A percentile compares a stretch with the other conserved stretches of the same genome.
Evolutionary conservation across 92 coral and sea anemone genomes (phyloP).

Genomic region (Paramuricea clavata): DNA sequence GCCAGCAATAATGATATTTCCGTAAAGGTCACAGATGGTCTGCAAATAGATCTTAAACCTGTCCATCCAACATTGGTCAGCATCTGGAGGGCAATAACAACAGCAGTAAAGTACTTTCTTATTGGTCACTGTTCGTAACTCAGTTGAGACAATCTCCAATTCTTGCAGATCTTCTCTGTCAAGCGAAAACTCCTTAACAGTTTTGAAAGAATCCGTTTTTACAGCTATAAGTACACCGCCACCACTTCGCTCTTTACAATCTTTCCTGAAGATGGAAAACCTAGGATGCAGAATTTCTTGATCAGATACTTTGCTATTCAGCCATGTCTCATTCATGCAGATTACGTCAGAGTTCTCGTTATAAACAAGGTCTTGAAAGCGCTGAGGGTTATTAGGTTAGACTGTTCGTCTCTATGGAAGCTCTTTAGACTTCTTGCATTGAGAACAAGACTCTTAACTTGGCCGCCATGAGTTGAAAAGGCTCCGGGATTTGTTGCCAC

Average conservation of each 20-base stretch:
- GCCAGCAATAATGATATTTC: background rate
- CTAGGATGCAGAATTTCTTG: background rate
- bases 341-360: background rate
- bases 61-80: too few species aligned
- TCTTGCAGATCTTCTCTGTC: too few species aligned
- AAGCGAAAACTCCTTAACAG: too few species aligned
- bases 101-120: too few species aligned
- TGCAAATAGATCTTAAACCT: too few species aligned
- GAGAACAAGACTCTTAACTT: too few species aligned
- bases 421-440: too few species aligned
- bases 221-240: background rate
- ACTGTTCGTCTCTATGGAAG: background rate
- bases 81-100: too few species aligned
- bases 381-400: background rate
- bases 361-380: background rate
- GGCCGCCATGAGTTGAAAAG: background rate
- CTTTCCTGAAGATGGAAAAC: background rate
- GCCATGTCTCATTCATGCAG: background rate
- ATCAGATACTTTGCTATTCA: background rate
- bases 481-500: background rate
- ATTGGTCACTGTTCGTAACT: too few species aligned
- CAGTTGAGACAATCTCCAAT: too few species aligned
- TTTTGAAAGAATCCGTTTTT: too few species aligned
- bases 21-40: too few species aligned
- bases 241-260: background rate